Base-by-base conservation (phyloP, 2,797 vertebrate genomes). In the Prunella strophiata region DNA sequence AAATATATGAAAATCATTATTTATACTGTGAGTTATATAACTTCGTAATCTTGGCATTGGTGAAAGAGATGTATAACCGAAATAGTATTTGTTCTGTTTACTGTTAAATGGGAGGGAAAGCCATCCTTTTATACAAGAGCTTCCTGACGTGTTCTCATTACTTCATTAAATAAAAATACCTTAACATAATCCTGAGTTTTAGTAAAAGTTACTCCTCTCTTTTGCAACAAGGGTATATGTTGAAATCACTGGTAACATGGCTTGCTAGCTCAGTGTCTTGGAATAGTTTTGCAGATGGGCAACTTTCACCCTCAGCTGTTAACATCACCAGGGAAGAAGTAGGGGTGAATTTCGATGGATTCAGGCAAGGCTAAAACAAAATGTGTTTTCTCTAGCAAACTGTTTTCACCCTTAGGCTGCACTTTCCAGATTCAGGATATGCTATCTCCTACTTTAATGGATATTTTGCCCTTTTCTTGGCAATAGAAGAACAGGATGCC, bases 381-480 rank as follows among this genome's bases (percentile, higher is more conserved):
- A 36, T 22, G 4, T 68, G 45, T 81, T 85, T 81, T 91, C 48
- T 45, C 18, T 83, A 73, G 77, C 45, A 58, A 82, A 76, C 42
- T 34, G 15, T 84, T 94, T 82, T 89, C 61, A 48, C 62, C 67
- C 91, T 77, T 85, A 59, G 55, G 52, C 48, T 93, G 32, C 32
- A 36, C 52, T 87, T 88, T 75, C 65, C 50, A 29, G 38, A 45
- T 88, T 78, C 61, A 38, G 51, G 68, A 23, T 87, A 19, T 52
- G 34, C 76, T 79, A 55, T 79, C 70, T 71, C 16, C 74, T 76
- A 43, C 17, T 80, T 67, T 75, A 83, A 75, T 48, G 30, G 76
- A 47, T 71, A 65, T 74, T 95, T 83, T 94, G 61, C 70, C 43
- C 76, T 85, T 91, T 88, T 68, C 62, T 81, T 80, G 58, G 18